A percentile compares a stretch with the other conserved stretches of the same genome.
These are phyloP conservation scores for Microtus pennsylvanicus DNA, from an alignment of 2,113 vertebrate species.

Conservation along the genomic window DNA sequence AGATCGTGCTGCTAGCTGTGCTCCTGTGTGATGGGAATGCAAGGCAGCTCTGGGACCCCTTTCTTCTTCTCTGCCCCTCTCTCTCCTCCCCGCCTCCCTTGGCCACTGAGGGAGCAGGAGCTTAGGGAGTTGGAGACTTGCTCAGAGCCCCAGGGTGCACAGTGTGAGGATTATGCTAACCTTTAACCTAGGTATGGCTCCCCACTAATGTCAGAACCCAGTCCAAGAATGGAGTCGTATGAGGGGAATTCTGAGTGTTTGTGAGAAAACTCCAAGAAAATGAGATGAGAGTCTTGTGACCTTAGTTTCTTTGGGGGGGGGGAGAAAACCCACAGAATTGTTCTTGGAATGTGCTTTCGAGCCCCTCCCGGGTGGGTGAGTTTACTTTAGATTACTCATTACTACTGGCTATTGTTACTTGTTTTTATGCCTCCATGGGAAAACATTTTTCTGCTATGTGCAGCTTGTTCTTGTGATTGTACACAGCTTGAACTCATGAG, in stretches of 20 bases:
- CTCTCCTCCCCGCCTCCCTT: neutral
- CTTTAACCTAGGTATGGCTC: neutral
- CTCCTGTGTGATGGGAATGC: neutral
- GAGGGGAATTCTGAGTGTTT: neutral
- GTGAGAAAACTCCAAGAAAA: neutral
- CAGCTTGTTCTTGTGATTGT: neutral
- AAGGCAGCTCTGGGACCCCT: neutral
- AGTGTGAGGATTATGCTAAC: rapidly evolving
- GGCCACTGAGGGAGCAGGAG: neutral
- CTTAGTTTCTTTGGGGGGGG: neutral
- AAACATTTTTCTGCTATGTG: neutral
- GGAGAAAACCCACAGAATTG: neutral
- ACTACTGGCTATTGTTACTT: neutral
- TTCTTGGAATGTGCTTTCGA: neutral
- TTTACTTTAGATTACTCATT: neutral
- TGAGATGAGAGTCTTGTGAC: neutral
- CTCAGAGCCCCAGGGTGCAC: neutral
- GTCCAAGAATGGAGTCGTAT: neutral
- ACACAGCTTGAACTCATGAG: neutral
- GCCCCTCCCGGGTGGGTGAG: neutral
- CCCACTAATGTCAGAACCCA: neutral
- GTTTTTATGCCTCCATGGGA: neutral
- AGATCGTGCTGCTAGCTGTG: neutral
- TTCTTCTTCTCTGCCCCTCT: neutral
- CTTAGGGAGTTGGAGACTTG: neutral